A percentile compares a stretch with the other conserved stretches of the same genome.
Evolutionary conservation across 2,888 invertebrate species (phyloP).

Genomic region (Watsonalla cultraria): DNA sequence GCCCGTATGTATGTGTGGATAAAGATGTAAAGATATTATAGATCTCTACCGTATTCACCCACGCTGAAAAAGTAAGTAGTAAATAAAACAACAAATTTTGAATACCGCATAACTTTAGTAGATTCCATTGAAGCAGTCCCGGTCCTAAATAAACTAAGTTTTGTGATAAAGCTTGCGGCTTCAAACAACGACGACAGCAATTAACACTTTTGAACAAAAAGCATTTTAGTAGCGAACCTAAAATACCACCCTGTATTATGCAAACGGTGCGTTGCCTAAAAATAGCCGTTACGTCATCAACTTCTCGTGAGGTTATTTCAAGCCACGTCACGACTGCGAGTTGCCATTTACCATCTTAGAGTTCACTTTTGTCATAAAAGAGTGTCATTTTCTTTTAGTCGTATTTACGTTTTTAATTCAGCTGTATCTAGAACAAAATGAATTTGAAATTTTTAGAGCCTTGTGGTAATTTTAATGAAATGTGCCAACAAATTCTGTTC

Average conservation of each 20-base stretch:
- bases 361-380: not conserved
- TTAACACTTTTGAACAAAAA: conserved; percentile 27
- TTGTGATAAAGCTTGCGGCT: conserved; percentile 10
- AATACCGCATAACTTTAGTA: not conserved
- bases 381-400: not conserved
- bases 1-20: no score
- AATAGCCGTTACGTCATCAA: conserved; percentile 1
- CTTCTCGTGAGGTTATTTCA: not conserved
- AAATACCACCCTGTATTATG: conserved; percentile 4
- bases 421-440: no score
- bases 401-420: not conserved
- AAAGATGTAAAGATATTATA: no score
- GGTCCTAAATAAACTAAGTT: conserved; percentile 13
- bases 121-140: conserved; percentile 1
- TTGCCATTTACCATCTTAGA: no score
- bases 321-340: not conserved
- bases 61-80: not conserved
- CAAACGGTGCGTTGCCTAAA: not conserved
- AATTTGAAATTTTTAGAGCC: no score
- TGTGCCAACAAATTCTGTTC: no score
- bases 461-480: no score
- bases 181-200: conserved; percentile 23
- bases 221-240: conserved; percentile 16
- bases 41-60: no score
- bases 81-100: conserved; percentile 1